Evolutionary conservation across 2,888 invertebrate genomes (phyloP), one percentile per base, ranked within the genome.

Genomic region (Sphecodes monilicornis): DNA sequence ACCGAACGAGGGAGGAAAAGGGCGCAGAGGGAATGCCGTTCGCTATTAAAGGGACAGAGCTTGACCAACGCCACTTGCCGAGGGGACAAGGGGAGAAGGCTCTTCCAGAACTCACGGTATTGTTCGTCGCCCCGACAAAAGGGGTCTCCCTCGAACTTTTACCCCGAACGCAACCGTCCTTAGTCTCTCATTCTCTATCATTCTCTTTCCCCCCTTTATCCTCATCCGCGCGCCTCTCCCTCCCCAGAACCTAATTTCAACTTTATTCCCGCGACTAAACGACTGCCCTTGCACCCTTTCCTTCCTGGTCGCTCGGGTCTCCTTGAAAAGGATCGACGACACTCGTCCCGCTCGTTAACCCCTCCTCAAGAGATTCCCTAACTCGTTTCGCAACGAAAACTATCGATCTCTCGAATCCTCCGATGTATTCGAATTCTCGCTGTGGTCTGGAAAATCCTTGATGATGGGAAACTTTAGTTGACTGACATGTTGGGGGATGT

Each of bases 41-140:
- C 74, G 74, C 86, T 85, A 87, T 91, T 90, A 90, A 90, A 92
- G 91, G 88, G 90, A 91, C 91, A 89, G 36, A 36, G 90, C 91
- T 92, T 91, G 92, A 92, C 92, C 92, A 73, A 68, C 78, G 75
- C 70, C 77, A 76, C 85, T 82, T 54, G 32, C 73, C 71, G 54
- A 57, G 69, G 66, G 68, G 60, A 2, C 16, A 60, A 60, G 29
- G 18, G 29, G 60, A 60, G 16, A 18, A n/a, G n/a, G n/a, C n/a
- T 60, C 18, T 32, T 60, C 36, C 29, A 54, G 77, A 78, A 75
- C 85, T 76, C 77, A 72, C 81, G 22, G 22, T 78, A 90, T 92
- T 92, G 92, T 91, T 85, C 85, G 75, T 74, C 70, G 76, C 69
- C 68, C 36, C 84, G 83, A 89, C 85, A 87, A 92, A 90, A 85